A percentile compares a stretch with the other conserved stretches of the same genome.
phyloP scores from a whole-genome alignment of 2,797 vertebrate species.

The Delichon dasypus region DNA sequence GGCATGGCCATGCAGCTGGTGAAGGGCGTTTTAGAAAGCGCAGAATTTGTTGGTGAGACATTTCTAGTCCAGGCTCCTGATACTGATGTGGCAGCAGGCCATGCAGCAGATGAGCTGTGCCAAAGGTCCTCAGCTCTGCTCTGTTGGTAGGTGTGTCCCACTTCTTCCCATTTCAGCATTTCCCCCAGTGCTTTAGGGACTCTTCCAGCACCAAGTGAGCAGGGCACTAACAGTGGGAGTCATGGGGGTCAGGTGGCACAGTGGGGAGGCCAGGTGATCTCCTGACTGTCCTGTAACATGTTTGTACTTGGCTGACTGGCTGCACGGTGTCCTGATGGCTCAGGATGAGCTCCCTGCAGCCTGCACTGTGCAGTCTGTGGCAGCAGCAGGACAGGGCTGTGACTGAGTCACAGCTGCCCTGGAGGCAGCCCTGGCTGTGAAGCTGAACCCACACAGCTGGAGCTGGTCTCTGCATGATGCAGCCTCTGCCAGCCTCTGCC shows the following conservation, averaged over 20 bases:
- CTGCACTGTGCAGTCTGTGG: background rate
- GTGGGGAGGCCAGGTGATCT: background rate
- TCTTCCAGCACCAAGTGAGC: background rate
- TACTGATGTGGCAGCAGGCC: background rate
- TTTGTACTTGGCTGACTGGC: background rate
- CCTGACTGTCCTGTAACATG: background rate
- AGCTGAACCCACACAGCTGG: accelerated
- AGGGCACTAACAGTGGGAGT: too few relatives aligned
- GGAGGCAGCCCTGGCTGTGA: background rate
- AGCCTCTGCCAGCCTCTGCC: background rate
- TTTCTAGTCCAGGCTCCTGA: background rate
- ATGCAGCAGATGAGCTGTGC: background rate
- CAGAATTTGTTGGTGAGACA: background rate
- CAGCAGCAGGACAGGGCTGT: accelerated
- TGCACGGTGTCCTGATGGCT: background rate
- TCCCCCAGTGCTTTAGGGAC: background rate
- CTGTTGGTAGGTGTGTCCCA: background rate
- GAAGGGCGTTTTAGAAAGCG: background rate
- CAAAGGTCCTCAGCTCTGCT: background rate
- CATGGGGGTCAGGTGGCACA: background rate
- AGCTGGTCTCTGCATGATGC: background rate
- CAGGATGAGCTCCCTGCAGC: background rate
- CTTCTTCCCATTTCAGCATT: background rate
- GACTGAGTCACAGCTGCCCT: background rate
- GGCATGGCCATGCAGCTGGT: background rate